phyloP scores from a whole-genome alignment of 1,140 invertebrate species.

The Halotydeus destructor region DNA sequence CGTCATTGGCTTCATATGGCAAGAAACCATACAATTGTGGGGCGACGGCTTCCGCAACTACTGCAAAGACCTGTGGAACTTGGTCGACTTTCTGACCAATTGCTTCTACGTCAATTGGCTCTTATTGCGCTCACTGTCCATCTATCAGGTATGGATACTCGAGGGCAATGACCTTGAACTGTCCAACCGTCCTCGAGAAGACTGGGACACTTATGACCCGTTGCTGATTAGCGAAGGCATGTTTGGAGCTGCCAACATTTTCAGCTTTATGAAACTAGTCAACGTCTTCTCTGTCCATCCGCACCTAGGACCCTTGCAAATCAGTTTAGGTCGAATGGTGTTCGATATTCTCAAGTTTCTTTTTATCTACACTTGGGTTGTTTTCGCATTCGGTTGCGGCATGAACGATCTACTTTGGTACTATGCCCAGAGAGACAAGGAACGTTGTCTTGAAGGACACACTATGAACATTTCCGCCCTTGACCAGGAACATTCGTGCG shows the following conservation, averaged over 20 bases:
- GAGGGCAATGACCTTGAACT: constrained; percentile 38
- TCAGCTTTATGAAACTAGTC: constrained; percentile 74
- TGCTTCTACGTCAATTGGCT: constrained; percentile 82
- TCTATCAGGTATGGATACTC: constrained; percentile 30
- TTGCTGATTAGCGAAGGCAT: constrained; percentile 80
- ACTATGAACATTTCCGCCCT: constrained; percentile 45
- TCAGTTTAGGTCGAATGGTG: constrained; percentile 72
- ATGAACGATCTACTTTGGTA: constrained; percentile 87
- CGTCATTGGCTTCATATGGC: constrained; percentile 65
- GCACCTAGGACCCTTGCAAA: constrained; percentile 70
- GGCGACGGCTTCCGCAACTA: constrained; percentile 69
- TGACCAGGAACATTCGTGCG: constrained; percentile 53
- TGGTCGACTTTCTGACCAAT: constrained; percentile 86
- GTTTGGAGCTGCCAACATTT: constrained; percentile 84
- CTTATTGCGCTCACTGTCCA: constrained; percentile 49
- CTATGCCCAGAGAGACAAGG: constrained; percentile 68
- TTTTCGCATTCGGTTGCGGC: constrained; percentile 73
- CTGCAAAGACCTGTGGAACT: constrained; percentile 83
- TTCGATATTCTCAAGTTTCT: constrained; percentile 84
- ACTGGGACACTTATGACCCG: constrained; percentile 81
- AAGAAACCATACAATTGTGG: constrained; percentile 68
- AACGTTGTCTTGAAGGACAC: constrained; percentile 47
- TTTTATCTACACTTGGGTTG: constrained; percentile 68
- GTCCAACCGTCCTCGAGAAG: constrained; percentile 56
- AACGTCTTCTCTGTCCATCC: constrained; percentile 91